Conservation (phyloP, 2,797 vertebrate species). For the Chiloscyllium punctatum region DNA sequence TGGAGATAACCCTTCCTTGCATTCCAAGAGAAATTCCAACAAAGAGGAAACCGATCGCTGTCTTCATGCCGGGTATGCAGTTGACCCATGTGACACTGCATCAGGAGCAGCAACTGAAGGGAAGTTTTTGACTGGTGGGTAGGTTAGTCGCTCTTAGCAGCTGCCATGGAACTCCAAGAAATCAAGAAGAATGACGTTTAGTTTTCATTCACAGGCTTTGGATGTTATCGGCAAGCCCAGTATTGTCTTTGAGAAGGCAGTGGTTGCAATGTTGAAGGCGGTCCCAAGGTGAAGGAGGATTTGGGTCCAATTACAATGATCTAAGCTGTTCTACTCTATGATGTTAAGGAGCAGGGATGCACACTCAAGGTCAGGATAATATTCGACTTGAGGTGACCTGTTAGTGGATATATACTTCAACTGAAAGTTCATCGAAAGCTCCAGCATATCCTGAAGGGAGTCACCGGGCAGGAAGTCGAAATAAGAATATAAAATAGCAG, state of each 20-base stretch:
- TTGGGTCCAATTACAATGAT: neutral
- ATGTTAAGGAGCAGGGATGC: neutral
- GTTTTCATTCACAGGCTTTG: neutral
- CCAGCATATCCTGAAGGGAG: neutral
- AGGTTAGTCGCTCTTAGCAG: neutral
- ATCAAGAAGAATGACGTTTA: neutral
- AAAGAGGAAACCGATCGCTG: neutral
- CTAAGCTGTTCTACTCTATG: neutral
- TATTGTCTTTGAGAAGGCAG: neutral
- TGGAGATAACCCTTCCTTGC: neutral
- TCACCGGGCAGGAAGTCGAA: neutral
- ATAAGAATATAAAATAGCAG: neutral
- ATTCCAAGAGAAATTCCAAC: neutral
- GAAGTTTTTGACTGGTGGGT: neutral
- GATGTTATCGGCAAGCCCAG: too few relatives aligned
- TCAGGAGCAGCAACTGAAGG: neutral
- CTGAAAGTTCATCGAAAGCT: neutral
- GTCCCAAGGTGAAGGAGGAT: neutral
- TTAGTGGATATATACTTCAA: neutral
- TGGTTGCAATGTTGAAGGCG: neutral
- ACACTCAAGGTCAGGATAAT: neutral
- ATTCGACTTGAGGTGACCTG: neutral
- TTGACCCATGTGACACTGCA: neutral
- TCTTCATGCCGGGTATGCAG: neutral
- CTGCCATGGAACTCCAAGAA: neutral